Base-by-base conservation (phyloP, 2,888 invertebrate species). In the Laothoe populi region DNA sequence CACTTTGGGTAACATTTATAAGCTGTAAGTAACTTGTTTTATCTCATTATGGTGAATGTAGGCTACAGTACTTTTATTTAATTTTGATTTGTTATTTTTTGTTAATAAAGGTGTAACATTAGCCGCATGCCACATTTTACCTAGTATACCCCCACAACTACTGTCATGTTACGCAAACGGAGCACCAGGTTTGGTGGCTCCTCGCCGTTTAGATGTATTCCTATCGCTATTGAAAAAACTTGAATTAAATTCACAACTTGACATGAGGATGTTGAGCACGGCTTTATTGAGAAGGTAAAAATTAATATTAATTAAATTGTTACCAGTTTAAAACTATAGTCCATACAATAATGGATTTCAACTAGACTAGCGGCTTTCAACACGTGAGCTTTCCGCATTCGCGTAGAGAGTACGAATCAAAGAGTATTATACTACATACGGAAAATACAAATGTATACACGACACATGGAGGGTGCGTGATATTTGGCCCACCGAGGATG, bases 221-320 rank as follows among this genome's bases (percentile, higher is more conserved):
- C 83, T 95, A 23, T 95, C 95, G 61, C 79, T 96, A 11, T 71
- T 96, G 38, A 91, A 94, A 70, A 95, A 95, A 82, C 81, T 95
- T 61, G 96, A 96, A 77, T 78, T 83, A 60, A 86, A 92, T 45
- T 86, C 88, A 0, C 91, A 90, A 67, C 84, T 94, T 5, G 93
- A 95, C 72, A 87, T 95, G 76, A 88, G 95, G 73, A 77, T 93
- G 63, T 83, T 95, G 53, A 91, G 94, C 62, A 88, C 94, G 13
- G 89, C 94, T 7, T 79, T 95, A 67, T 79, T 95, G 1, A 94
- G 94, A 79, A 93, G 94, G 95, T 95, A 84, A 74, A n/a, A n/a
- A n/a, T n/a, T n/a, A n/a, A n/a, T n/a, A n/a, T n/a, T n/a, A n/a
- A n/a, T n/a, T n/a, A n/a, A n/a, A n/a, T n/a, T n/a, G n/a, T n/a